Evolutionary conservation across 2,113 vertebrate genomes (phyloP).

Genomic region (Sylvia atricapilla): DNA sequence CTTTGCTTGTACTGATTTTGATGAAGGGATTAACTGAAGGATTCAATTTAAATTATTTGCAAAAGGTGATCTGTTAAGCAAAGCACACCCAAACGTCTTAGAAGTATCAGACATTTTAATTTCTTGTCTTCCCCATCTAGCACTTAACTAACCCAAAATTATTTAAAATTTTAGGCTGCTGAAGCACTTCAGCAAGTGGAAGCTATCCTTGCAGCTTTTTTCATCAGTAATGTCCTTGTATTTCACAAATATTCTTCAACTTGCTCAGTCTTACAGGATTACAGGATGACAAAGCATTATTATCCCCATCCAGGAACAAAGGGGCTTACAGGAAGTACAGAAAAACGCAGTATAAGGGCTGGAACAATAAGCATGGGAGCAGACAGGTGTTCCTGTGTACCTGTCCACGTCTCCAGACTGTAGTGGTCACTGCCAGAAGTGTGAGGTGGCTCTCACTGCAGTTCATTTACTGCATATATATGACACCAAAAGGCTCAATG

Average conservation of each 20-base stretch:
- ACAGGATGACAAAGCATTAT: background rate
- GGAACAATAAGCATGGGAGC: background rate
- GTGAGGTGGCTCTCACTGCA: background rate
- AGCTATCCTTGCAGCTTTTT: background rate
- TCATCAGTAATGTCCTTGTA: background rate
- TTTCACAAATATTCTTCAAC: background rate
- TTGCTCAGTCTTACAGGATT: background rate
- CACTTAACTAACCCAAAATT: background rate
- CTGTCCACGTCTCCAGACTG: background rate
- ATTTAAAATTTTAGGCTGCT: background rate
- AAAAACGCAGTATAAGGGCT: background rate
- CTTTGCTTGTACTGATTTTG: background rate
- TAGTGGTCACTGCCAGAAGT: background rate
- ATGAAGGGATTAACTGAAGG: background rate
- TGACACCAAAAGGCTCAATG: background rate
- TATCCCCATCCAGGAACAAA: background rate
- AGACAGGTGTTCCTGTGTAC: accelerated
- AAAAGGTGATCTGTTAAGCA: background rate
- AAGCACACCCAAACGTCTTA: background rate
- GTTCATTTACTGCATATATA: background rate
- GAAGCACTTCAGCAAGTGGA: background rate
- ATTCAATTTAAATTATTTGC: background rate
- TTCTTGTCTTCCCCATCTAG: background rate
- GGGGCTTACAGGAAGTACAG: background rate
- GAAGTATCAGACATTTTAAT: background rate